Base-by-base conservation (phyloP, 2,888 invertebrate genomes). In the Drosophila tanythrix region DNA sequence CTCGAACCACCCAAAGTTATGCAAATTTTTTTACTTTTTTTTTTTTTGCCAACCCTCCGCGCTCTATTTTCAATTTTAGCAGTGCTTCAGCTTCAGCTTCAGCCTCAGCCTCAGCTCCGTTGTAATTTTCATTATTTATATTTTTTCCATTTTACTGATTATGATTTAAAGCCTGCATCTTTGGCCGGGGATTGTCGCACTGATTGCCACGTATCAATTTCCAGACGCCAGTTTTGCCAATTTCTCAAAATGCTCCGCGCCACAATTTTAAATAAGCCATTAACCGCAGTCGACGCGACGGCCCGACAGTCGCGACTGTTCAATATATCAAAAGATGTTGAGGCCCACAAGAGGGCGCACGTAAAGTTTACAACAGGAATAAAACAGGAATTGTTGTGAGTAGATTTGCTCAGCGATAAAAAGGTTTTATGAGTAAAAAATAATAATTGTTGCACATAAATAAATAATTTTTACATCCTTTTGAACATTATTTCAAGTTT, bases 181-280 rank as follows among this genome's bases (percentile, higher is more conserved):
- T 46, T 40, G 65, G 63, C 46, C 25, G 65, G 43, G 79, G 82
- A 79, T 82, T 79, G 79, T 83, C 78, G 78, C 82, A 72, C 72
- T 88, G 88, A 89, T 90, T 89, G 90, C 88, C 80, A 86, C 83
- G 89, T 92, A 91, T 91, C 92, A 91, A 92, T 92, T 92, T 92
- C 90, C 79, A 82, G 82, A 76, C 75, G 73, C 74, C 78, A 78
- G 82, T 89, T 78, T 90, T 91, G 88, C 90, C 90, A 91, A 92
- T 92, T 92, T 92, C 87, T 92, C 92, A 91, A 91, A 92, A 83
- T 67, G 55, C 63, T 67, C 70, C 67, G 65, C 76, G 79, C 79
- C 69, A 62, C 83, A 83, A 81, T 90, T 92, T 92, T 92, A 91
- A 92, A 91, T 92, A 92, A 91, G 90, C 91, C 92, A 92, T 91